These are phyloP conservation scores for Escarpia spicata DNA, from an alignment of 2,888 invertebrate species.

Conservation along the genomic window DNA sequence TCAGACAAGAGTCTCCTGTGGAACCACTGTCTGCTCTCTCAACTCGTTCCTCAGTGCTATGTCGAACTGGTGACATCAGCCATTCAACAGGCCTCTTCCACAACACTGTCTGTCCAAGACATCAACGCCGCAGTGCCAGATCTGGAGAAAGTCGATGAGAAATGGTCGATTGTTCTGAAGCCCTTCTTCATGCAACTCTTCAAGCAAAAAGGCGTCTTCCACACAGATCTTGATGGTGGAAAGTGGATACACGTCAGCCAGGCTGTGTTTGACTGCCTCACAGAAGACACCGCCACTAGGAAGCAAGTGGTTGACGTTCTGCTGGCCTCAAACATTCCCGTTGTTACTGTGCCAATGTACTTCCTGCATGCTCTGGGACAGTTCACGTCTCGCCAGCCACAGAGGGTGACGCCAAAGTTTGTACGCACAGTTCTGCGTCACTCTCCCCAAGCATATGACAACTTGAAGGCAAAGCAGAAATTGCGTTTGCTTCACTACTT, in stretches of 20 bases:
- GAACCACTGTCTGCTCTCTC: constrained; percentile 53
- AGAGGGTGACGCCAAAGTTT: constrained; percentile 31
- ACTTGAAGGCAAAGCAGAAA: constrained; percentile 22
- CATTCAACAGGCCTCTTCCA: constrained; percentile 27
- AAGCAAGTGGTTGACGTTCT: constrained; percentile 32
- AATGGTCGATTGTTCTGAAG: constrained; percentile 40
- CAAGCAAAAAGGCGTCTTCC: constrained; percentile 31
- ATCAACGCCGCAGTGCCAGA: constrained; percentile 41
- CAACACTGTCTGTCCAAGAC: constrained; percentile 28
- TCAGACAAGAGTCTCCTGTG: constrained; percentile 52
- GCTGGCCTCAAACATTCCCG: constrained; percentile 25
- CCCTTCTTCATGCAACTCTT: constrained; percentile 38
- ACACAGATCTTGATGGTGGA: constrained; percentile 28
- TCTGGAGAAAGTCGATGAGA: constrained; percentile 37
- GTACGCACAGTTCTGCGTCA: constrained; percentile 28
- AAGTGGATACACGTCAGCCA: constrained; percentile 36
- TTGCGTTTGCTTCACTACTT: constrained; percentile 35
- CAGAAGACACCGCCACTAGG: constrained; percentile 30
- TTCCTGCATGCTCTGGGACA: constrained; percentile 39
- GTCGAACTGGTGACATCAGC: constrained; percentile 39
- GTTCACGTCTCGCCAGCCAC: constrained; percentile 25
- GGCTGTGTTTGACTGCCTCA: constrained; percentile 37
- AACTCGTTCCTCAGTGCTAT: constrained; percentile 53
- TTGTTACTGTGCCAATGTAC: constrained; percentile 37
- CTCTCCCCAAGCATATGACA: constrained; percentile 22